Evolutionary conservation across 2,113 vertebrate species (phyloP).

Genomic region (Poeciliopsis turrubarensis): DNA sequence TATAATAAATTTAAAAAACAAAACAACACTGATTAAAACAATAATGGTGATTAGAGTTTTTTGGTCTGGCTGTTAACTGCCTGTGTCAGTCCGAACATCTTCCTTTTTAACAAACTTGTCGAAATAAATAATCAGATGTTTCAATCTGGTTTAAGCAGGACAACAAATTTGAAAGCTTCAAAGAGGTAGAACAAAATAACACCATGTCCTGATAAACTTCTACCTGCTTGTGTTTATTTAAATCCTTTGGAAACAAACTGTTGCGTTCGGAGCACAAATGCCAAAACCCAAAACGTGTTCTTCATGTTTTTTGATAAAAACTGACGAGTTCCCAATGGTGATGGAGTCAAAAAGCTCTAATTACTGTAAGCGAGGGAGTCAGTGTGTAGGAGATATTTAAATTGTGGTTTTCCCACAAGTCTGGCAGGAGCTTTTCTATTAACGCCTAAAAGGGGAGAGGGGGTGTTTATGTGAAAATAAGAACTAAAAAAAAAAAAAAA

Average conservation of each 20-base stretch:
- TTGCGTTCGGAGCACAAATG: slow-evolving; percentile 20
- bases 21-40: neutral
- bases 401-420: slow-evolving; percentile 28
- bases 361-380: slow-evolving; percentile 58
- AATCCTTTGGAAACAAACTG: slow-evolving; percentile 43
- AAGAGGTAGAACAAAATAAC: neutral
- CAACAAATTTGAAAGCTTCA: neutral
- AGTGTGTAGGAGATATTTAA: slow-evolving; percentile 46
- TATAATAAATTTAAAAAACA: neutral
- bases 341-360: slow-evolving; percentile 41
- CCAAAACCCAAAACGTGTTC: neutral
- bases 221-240: neutral
- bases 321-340: slow-evolving; percentile 53
- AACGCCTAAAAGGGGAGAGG: neutral
- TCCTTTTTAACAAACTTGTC: neutral
- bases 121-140: too few species aligned
- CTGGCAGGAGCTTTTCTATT: neutral
- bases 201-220: neutral
- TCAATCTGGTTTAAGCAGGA: neutral
- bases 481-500: neutral
- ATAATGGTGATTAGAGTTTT: neutral
- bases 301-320: slow-evolving; percentile 17
- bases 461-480: slow-evolving; percentile 41
- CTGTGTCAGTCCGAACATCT: neutral
- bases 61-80: neutral